Conservation (phyloP, 1,140 invertebrate species). For the Neuroterus valhalla region DNA sequence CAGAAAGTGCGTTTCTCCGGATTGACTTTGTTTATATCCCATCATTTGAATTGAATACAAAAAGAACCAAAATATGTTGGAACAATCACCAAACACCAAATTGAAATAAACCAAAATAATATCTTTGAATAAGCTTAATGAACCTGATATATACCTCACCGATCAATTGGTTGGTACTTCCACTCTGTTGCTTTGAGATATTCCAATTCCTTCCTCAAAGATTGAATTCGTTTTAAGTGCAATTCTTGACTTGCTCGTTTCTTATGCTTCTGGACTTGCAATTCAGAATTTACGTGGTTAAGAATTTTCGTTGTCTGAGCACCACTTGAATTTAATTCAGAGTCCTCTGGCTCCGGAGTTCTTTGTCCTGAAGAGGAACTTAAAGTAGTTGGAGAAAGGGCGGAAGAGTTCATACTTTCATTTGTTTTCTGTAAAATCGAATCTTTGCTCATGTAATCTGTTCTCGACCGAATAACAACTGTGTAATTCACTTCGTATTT, state of each 20-base stretch:
- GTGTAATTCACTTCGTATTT: no score
- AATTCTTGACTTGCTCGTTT: conserved; percentile 69
- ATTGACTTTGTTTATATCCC: no score
- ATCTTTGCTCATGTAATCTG: background rate
- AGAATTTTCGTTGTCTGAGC: conserved; percentile 66
- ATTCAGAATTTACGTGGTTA: conserved; percentile 68
- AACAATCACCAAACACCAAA: background rate
- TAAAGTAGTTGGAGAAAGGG: conserved; percentile 64
- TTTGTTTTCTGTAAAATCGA: conserved; percentile 37
- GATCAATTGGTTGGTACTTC: conserved; percentile 79
- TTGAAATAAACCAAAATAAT: background rate
- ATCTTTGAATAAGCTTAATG: conserved; percentile 4
- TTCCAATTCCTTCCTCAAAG: conserved; percentile 80
- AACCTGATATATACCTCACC: conserved; percentile 50
- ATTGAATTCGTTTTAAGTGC: conserved; percentile 80
- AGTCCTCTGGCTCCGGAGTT: conserved; percentile 64
- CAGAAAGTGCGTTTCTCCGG: no score
- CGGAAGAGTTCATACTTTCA: conserved; percentile 67
- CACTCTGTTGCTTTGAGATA: conserved; percentile 82
- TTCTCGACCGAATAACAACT: background rate
- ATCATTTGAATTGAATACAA: no score
- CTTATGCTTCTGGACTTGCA: conserved; percentile 67
- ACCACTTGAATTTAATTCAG: conserved; percentile 61
- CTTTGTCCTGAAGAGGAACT: conserved; percentile 63
- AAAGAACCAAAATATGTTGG: background rate